Evolutionary conservation across 2,113 vertebrate species (phyloP).

Genomic region (Micronycteris hirsuta): DNA sequence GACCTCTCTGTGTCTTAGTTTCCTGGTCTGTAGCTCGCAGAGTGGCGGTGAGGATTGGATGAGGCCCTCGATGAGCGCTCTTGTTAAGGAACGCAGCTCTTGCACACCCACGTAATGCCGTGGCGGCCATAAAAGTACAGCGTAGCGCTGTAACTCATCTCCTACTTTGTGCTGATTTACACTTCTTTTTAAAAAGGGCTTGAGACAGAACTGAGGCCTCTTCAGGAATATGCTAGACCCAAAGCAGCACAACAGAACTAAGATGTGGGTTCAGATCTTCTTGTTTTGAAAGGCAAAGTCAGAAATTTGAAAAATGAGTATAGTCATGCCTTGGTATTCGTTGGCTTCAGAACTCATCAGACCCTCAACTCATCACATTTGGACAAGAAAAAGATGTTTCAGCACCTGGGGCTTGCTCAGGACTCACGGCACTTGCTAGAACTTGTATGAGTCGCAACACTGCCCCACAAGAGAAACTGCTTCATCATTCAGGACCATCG

Average conservation of each 20-base stretch:
- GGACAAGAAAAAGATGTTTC: too few relatives aligned
- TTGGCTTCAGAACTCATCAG: too few relatives aligned
- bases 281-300: constrained; percentile 2
- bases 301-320: constrained; percentile 3
- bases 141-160: background rate
- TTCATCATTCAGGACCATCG: too few relatives aligned
- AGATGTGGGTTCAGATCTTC: background rate
- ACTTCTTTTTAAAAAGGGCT: constrained; percentile 1
- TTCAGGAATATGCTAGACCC: background rate
- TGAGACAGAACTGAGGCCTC: background rate
- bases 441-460: too few relatives aligned
- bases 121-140: background rate
- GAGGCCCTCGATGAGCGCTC: background rate
- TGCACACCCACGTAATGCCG: background rate
- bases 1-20: background rate
- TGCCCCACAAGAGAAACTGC: too few relatives aligned
- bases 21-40: background rate
- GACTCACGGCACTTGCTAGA: too few relatives aligned
- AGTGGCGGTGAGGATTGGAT: background rate
- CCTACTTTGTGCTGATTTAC: background rate
- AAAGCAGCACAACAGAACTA: background rate
- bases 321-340: too few relatives aligned
- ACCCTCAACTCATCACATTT: too few relatives aligned
- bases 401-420: too few relatives aligned
- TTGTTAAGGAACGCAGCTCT: background rate